Percentiles rank a stretch among this genome's conserved stretches.
These are phyloP conservation scores for Melanotaenia duboulayi DNA, from an alignment of 2,113 vertebrate species.

Conservation along the genomic window DNA sequence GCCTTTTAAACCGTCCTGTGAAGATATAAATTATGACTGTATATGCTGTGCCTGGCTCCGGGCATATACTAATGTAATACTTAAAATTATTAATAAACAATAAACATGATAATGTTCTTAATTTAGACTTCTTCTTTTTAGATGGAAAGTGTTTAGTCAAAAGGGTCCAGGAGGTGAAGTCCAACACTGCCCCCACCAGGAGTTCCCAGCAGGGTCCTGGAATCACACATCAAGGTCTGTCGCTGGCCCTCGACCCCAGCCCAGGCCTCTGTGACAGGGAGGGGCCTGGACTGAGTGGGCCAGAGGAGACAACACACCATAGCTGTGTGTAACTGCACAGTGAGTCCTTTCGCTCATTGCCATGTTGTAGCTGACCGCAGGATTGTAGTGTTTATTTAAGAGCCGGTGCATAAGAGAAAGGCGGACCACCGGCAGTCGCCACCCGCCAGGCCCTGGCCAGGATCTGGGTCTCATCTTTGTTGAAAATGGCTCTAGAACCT, in stretches of 20 bases:
- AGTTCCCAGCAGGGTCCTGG: constrained; percentile 70
- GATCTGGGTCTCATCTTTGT: constrained; percentile 85
- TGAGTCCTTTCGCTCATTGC: constrained; percentile 83
- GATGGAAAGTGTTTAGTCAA: constrained; percentile 35
- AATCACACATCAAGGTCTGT: constrained; percentile 78
- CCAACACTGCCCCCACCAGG: constrained; percentile 71
- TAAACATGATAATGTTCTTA: constrained; percentile 52
- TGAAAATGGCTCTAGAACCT: constrained; percentile 82
- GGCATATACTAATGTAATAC: background rate
- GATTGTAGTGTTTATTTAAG: constrained; percentile 84
- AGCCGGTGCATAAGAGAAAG: constrained; percentile 87
- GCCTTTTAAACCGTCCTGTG: constrained; percentile 22
- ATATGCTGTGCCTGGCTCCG: background rate
- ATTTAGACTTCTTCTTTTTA: constrained; percentile 44
- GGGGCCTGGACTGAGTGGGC: constrained; percentile 66
- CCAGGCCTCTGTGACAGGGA: constrained; percentile 69
- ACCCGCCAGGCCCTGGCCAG: constrained; percentile 77
- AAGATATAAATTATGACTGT: background rate
- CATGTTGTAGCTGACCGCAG: constrained; percentile 83
- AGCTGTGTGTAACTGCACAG: constrained; percentile 83
- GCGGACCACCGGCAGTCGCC: constrained; percentile 83
- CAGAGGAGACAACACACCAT: constrained; percentile 80
- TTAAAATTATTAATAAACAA: constrained; percentile 18
- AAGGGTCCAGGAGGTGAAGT: constrained; percentile 54
- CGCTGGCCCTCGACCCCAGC: constrained; percentile 71